These are phyloP conservation scores for Cephonodes hylas DNA, from an alignment of 2,888 invertebrate genomes.

Conservation along the genomic window DNA sequence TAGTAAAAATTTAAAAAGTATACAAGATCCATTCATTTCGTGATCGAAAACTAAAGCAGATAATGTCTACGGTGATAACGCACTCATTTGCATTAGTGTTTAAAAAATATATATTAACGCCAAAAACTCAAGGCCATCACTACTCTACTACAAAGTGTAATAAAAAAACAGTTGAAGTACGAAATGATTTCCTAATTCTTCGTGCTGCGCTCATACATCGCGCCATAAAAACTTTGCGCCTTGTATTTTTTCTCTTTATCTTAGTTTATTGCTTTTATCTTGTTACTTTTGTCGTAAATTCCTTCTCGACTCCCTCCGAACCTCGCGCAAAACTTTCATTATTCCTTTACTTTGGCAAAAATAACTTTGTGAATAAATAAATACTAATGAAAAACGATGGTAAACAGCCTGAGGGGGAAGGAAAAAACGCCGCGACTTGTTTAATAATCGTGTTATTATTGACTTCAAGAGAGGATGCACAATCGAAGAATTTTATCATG, in stretches of 20 bases:
- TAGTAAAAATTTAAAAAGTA: too few relatives aligned
- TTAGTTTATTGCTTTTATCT: conserved; percentile 2
- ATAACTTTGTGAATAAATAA: conserved; percentile 8
- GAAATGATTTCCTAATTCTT: not conserved
- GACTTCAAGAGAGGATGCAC: too few relatives aligned
- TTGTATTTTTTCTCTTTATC: not conserved
- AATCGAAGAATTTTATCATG: too few relatives aligned
- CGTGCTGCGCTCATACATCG: not conserved
- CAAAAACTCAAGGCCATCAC: too few relatives aligned
- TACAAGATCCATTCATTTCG: too few relatives aligned
- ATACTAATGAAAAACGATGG: not conserved
- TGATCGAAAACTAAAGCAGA: too few relatives aligned
- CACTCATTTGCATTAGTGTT: too few relatives aligned
- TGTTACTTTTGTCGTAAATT: not conserved
- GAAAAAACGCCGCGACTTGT: not conserved
- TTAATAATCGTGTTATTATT: not conserved
- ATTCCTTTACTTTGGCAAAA: not conserved
- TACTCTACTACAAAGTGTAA: too few relatives aligned
- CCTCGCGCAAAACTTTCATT: not conserved
- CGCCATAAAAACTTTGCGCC: not conserved
- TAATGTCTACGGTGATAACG: too few relatives aligned
- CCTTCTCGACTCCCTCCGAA: not conserved
- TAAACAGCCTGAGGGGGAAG: not conserved
- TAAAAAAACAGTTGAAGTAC: not conserved
- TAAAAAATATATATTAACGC: too few relatives aligned